Base-by-base conservation (phyloP, 2,113 vertebrate species). In the Takifugu bimaculatus region DNA sequence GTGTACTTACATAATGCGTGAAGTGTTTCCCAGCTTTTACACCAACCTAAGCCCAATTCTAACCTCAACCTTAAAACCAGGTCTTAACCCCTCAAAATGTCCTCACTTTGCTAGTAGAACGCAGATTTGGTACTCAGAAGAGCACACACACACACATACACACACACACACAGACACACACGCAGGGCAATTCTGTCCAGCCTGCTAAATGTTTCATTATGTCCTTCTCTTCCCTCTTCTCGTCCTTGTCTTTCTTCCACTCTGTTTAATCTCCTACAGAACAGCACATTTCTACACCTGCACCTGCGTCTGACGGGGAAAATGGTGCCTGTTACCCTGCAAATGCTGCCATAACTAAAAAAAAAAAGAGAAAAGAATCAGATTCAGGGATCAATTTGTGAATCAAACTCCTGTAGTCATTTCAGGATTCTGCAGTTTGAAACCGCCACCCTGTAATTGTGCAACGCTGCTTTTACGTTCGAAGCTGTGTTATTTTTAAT, bases 261-360 rank as follows among this genome's bases (percentile, higher is more conserved):
- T 47, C 42, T 66, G 56, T 78, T 83, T 39, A 64, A 53, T 60
- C 68, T 43, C 4, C 15, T 10, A 63, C 26, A 56, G 60, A 79
- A 52, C 66, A 54, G 44, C 26, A 65, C 63, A 20, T 78, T 56
- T 70, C 26, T 54, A 66, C 52, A 77, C 25, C 2, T 54, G 32
- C 63, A 45, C 66, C 70, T 26, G 50, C 45, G 45, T 47, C 10
- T 69, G 54, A 68, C 51, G 53, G 61, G 69, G 39, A 25, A 83
- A 83, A 86, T 71, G 72, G 48, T 73, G 59, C 55, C 52, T 72
- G 55, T 65, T 52, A 64, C 56, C 49, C 54, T 49, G 57, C 60
- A 63, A 80, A 83, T 62, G 78, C 78, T 62, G 68, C 75, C 86
- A 87, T 83, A 85, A 72, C 54, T 76, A 58, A 54, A 47, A 47